These are phyloP conservation scores for Mimumesa dahlbomi DNA, from an alignment of 2,888 invertebrate species.

Conservation along the genomic window DNA sequence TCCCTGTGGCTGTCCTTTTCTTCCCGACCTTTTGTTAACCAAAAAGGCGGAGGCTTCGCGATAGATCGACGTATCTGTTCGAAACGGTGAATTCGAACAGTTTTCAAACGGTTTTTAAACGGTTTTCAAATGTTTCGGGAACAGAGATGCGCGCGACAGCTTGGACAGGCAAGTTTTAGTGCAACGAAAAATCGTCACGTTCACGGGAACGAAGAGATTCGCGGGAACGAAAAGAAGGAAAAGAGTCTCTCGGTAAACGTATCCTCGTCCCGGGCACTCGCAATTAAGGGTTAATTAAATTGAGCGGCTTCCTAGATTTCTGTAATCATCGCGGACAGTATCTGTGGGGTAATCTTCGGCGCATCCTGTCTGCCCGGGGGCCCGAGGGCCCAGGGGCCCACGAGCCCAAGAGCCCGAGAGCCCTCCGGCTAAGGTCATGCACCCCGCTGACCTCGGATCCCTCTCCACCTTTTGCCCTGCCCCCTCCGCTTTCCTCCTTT, in stretches of 20 bases:
- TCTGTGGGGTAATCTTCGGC: conserved; percentile 77
- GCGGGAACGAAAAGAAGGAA: conserved; percentile 17
- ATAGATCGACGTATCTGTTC: no score
- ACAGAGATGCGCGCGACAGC: not conserved
- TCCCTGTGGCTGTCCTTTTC: conserved; percentile 19
- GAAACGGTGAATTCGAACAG: no score
- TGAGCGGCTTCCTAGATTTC: conserved; percentile 78
- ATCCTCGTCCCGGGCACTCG: conserved; percentile 56
- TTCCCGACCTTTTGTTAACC: conserved; percentile 12
- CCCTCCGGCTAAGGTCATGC: conserved; percentile 79
- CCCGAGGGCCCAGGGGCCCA: conserved; percentile 78
- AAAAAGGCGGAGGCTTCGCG: no score
- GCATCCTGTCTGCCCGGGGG: conserved; percentile 76
- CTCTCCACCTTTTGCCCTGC: conserved; percentile 60
- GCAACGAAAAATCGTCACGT: no score
- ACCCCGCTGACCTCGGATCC: conserved; percentile 80
- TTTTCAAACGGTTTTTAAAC: no score
- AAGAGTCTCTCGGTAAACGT: conserved; percentile 52
- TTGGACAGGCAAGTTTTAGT: not conserved
- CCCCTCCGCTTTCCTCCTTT: conserved; percentile 23
- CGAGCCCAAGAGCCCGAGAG: conserved; percentile 78
- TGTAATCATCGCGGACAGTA: conserved; percentile 79
- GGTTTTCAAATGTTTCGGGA: no score
- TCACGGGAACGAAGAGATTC: not conserved
- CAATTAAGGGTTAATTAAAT: conserved; percentile 77